These are phyloP conservation scores for Pristionchus japonicus DNA, from an alignment of 2,888 invertebrate genomes.

Conservation along the genomic window DNA sequence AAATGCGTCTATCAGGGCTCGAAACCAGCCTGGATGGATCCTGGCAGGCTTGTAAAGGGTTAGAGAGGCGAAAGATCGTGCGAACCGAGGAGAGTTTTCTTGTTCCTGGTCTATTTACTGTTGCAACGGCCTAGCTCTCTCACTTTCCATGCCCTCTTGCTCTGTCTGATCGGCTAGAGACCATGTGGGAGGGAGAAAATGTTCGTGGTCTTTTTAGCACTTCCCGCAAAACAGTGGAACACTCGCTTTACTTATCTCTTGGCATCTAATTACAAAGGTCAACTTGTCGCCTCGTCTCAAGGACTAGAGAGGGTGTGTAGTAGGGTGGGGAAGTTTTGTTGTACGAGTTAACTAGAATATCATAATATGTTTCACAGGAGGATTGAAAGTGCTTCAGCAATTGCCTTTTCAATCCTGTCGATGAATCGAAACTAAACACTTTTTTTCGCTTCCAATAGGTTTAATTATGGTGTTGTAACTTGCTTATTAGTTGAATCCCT, in stretches of 20 bases:
- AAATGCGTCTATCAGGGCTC: neutral
- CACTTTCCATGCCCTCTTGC: no score
- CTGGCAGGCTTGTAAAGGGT: neutral
- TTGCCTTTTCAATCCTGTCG: neutral
- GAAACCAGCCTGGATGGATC: neutral
- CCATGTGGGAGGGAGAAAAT: no score
- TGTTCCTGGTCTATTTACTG: neutral
- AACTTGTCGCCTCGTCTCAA: neutral
- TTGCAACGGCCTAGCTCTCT: neutral
- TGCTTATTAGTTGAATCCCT: no score
- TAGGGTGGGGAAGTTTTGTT: neutral
- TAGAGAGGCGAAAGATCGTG: neutral
- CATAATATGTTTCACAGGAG: neutral
- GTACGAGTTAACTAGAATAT: neutral
- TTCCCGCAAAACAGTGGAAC: conserved; percentile 14
- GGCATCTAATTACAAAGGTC: conserved; percentile 38
- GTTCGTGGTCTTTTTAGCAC: no score
- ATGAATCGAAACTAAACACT: no score
- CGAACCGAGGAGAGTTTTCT: neutral
- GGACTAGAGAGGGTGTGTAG: conserved; percentile 21
- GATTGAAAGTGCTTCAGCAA: neutral
- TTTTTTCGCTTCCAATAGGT: no score
- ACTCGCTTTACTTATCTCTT: conserved; percentile 36
- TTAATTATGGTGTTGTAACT: no score
- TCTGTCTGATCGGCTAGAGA: no score